Evolutionary conservation across 1,140 invertebrate species (phyloP), one percentile per base, ranked within the genome.

Genomic region (Cydia splendana): DNA sequence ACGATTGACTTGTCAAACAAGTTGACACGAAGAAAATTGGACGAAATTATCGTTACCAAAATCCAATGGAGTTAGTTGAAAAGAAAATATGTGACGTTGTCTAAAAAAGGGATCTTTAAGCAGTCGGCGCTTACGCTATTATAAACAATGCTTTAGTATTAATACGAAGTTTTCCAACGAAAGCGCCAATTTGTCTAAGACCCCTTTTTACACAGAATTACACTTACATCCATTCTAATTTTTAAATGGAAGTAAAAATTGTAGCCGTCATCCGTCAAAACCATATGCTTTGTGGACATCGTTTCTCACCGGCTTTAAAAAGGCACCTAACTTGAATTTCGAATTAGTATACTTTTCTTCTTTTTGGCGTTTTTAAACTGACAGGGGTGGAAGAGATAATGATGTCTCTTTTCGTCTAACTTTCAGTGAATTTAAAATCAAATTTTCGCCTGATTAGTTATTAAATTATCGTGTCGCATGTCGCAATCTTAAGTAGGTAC

Each of bases 21-120:
- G 79, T 74, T 87, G 88, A 90, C 87, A 85, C 78, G 78, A 84
- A 81, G 82, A 86, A 88, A 89, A 88, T 91, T 88, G 84, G 87
- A 83, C 79, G 83, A 89, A 85, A 90, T 84, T 86, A 84, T 84
- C 84, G 84, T 87, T 83, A 90, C 81, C 80, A 79, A 87, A 34
- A 34, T 69, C 1, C 42, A 38, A 30, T 28, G 73, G 48, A 4
- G 24, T 30, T 34, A 18, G 24, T 20, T 42, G 2, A 18, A 71
- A 71, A 71, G 34, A 20, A 30, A 71, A 38, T 34, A n/a, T 69
- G n/a, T 34, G 65, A 9, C n/a, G 13, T 34, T 6, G 24, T 12
- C 9, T 62, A 24, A 62, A 62, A 62, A 62, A 24, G 57, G 9
- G 15, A 62, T n/a, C 20, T 24, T 62, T 5, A 24, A 4, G 20